phyloP scores from a whole-genome alignment of 2,113 vertebrate species.

The Dinomys branickii region DNA sequence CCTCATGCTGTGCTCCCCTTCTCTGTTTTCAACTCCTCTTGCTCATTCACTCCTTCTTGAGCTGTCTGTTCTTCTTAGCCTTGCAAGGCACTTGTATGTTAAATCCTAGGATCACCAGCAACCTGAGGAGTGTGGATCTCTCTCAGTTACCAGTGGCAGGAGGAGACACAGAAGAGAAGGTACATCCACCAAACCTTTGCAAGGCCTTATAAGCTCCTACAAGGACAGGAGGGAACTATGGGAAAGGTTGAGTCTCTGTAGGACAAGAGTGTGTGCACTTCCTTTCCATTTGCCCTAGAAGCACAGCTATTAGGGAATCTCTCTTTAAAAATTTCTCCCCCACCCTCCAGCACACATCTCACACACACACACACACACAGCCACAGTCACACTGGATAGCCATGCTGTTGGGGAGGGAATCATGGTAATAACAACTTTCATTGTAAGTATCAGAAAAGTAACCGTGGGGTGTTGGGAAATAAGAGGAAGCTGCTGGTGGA shows the following conservation, averaged over 20 bases:
- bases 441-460: background rate
- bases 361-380: background rate
- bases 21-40: background rate
- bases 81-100: background rate
- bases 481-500: background rate
- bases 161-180: background rate
- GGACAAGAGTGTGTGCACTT: background rate
- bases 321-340: background rate
- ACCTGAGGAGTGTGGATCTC: background rate
- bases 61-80: constrained; percentile 23
- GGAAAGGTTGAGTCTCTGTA: background rate
- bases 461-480: background rate
- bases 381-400: background rate
- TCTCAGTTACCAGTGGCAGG: background rate
- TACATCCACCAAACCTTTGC: background rate
- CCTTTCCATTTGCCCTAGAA: background rate
- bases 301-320: background rate
- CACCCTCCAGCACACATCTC: too few species aligned
- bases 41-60: background rate
- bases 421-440: background rate
- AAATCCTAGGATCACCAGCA: background rate
- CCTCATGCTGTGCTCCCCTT: constrained; percentile 52
- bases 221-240: background rate
- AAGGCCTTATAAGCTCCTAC: fast-evolving
- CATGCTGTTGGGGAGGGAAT: background rate